Percentiles rank a stretch among this genome's conserved stretches.
These are phyloP conservation scores for Gryllus bimaculatus DNA, from an alignment of 1,140 invertebrate genomes.

Conservation along the genomic window DNA sequence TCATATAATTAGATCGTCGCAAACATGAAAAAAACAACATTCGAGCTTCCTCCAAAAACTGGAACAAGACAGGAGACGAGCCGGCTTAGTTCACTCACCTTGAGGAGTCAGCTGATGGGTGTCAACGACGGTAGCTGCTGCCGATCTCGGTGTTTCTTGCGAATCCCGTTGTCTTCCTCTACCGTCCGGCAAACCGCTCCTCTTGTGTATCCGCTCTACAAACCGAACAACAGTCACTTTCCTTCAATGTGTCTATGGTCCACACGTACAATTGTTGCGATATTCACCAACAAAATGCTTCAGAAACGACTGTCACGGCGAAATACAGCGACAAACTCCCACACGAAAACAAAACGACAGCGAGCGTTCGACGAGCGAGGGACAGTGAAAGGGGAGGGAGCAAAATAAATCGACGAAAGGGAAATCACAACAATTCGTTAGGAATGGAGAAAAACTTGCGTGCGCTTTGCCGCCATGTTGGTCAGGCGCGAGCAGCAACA, in stretches of 20 bases:
- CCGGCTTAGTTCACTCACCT: background rate
- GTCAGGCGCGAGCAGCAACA: background rate
- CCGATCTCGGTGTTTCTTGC: background rate
- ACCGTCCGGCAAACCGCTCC: background rate
- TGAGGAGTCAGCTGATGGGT: background rate
- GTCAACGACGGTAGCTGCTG: background rate
- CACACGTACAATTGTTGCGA: too few species aligned
- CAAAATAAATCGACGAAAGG: background rate
- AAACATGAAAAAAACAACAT: too few species aligned
- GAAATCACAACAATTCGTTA: too few species aligned
- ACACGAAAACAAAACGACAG: background rate
- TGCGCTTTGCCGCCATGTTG: background rate
- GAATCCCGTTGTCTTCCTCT: background rate
- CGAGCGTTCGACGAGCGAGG: background rate
- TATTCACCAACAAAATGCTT: background rate
- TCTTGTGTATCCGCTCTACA: background rate
- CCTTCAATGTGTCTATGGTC: background rate
- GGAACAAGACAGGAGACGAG: background rate
- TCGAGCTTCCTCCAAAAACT: background rate
- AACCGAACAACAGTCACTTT: background rate
- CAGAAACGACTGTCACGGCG: background rate
- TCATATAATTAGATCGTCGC: too few species aligned
- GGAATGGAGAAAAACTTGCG: background rate
- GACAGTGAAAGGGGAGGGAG: background rate
- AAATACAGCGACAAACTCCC: background rate